Conservation (phyloP, 2,888 invertebrate species). For the Trachelus stipa region DNA sequence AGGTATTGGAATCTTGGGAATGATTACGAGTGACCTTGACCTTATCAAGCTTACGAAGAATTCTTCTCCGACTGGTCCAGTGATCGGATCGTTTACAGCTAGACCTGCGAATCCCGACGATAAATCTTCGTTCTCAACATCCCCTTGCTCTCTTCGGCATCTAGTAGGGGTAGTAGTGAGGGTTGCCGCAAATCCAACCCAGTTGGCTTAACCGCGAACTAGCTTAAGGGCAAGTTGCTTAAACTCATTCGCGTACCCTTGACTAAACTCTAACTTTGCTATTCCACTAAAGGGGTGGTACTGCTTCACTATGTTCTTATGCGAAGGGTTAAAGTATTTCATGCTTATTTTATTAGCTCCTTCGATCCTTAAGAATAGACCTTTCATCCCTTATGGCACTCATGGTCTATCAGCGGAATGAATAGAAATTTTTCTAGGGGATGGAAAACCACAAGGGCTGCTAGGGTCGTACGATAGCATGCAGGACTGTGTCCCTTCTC, state of each 20-base stretch:
- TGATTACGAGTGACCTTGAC: not conserved
- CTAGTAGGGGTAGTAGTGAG: not conserved
- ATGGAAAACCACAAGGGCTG: not conserved
- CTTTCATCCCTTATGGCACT: not conserved
- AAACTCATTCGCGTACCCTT: not conserved
- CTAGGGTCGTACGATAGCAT: not conserved
- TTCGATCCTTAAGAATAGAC: not conserved
- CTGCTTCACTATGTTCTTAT: not conserved
- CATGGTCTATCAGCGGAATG: not conserved
- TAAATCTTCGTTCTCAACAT: not conserved
- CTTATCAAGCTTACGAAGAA: not conserved
- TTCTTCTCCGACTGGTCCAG: not conserved
- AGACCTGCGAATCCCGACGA: not conserved
- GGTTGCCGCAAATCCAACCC: not conserved
- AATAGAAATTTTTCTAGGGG: not conserved
- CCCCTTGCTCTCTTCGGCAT: not conserved
- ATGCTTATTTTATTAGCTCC: not conserved
- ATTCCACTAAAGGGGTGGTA: not conserved
- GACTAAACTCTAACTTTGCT: not conserved
- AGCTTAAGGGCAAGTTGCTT: constrained; percentile 1
- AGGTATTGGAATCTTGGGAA: not conserved
- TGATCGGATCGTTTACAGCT: not conserved
- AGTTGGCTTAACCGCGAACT: constrained; percentile 1
- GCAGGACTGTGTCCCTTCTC: not conserved
- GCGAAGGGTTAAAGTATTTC: not conserved